phyloP scores from a whole-genome alignment of 2,113 vertebrate genomes.

The Ameiurus melas region DNA sequence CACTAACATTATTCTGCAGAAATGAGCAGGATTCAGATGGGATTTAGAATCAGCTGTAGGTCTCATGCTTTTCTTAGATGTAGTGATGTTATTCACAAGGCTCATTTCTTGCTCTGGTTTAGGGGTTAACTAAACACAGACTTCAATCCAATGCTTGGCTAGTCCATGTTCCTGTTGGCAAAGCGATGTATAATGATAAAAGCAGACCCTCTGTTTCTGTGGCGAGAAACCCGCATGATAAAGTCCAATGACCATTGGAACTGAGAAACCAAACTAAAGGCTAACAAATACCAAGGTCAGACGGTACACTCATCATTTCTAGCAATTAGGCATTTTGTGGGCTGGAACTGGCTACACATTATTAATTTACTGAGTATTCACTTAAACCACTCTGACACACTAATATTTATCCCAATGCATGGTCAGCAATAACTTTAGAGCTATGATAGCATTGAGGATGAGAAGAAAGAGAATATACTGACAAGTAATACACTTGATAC shows the following conservation, averaged over 20 bases:
- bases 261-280: slow-evolving; percentile 50
- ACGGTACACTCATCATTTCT: slow-evolving; percentile 46
- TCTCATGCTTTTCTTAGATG: slow-evolving; percentile 25
- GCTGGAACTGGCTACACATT: slow-evolving; percentile 43
- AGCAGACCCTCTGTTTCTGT: slow-evolving; percentile 47
- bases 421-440: slow-evolving; percentile 42
- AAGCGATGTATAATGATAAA: slow-evolving; percentile 55
- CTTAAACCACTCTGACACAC: slow-evolving; percentile 50
- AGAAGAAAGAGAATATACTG: slow-evolving; percentile 1
- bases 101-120: slow-evolving; percentile 36
- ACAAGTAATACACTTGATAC: neutral
- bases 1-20: neutral
- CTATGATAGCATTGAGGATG: neutral
- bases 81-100: slow-evolving; percentile 26
- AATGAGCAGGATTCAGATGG: neutral
- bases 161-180: slow-evolving; percentile 46
- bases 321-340: slow-evolving; percentile 36
- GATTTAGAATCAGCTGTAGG: neutral
- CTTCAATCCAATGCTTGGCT: slow-evolving; percentile 49
- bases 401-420: slow-evolving; percentile 38
- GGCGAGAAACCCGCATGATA: slow-evolving; percentile 43
- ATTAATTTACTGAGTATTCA: slow-evolving; percentile 46
- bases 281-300: slow-evolving; percentile 49
- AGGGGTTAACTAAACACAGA: slow-evolving; percentile 55
- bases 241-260: slow-evolving; percentile 45